Evolutionary conservation across 1,140 invertebrate genomes (phyloP).

Genomic region (Anastatus disparis): DNA sequence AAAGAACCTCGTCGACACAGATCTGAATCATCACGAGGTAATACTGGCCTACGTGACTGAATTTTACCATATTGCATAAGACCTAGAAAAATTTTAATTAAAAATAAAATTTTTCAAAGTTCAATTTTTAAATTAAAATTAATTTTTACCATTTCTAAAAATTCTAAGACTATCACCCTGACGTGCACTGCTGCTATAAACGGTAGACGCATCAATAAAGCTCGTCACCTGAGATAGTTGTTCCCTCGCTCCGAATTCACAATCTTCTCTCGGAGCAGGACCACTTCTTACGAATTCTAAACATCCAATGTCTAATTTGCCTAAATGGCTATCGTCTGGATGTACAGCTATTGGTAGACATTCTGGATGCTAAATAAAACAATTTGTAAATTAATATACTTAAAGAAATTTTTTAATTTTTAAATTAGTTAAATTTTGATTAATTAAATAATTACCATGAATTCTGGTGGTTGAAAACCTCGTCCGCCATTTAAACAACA

Average conservation of each 20-base stretch:
- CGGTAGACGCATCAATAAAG: constrained; percentile 89
- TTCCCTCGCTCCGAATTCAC: constrained; percentile 77
- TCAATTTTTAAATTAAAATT: too few species aligned
- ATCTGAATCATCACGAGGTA: constrained; percentile 67
- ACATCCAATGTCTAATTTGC: constrained; percentile 75
- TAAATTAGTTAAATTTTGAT: too few species aligned
- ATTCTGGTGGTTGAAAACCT: constrained; percentile 71
- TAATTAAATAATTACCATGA: constrained; percentile 66
- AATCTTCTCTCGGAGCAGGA: constrained; percentile 76
- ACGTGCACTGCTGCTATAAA: constrained; percentile 88
- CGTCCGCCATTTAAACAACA: constrained; percentile 77
- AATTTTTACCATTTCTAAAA: constrained; percentile 78
- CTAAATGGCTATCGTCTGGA: constrained; percentile 77
- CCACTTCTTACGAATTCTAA: constrained; percentile 80
- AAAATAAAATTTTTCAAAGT: too few species aligned
- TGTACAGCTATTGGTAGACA: constrained; percentile 84
- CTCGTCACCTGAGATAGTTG: constrained; percentile 86
- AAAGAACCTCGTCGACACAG: constrained; percentile 76
- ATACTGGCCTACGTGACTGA: constrained; percentile 68
- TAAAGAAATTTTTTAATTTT: too few species aligned
- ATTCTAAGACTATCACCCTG: constrained; percentile 79
- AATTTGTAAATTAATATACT: too few species aligned
- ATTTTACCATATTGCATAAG: constrained; percentile 76
- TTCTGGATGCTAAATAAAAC: constrained; percentile 75
- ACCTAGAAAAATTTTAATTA: constrained; percentile 57